Evolutionary conservation across 2,113 vertebrate genomes (phyloP).

Genomic region (Ceyx cyanopectus): DNA sequence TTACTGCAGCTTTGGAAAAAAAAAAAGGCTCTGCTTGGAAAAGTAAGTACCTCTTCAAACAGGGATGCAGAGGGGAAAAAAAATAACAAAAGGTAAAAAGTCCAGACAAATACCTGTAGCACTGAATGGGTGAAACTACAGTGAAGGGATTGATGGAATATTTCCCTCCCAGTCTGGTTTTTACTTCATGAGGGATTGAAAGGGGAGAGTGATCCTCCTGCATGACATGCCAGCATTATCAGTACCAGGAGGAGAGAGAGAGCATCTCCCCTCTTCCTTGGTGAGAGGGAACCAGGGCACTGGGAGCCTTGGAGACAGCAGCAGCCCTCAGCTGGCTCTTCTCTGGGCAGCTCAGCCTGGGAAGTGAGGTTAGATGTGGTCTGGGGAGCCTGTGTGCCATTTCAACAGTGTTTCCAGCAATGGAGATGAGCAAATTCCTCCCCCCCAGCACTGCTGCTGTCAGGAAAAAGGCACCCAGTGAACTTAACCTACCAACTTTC

Average conservation of each 20-base stretch:
- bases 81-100: neutral
- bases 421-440: neutral
- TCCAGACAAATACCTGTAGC: neutral
- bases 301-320: neutral
- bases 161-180: neutral
- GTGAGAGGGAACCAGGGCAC: neutral
- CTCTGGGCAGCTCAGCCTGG: neutral
- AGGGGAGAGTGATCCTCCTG: neutral
- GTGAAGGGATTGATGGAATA: neutral
- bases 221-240: neutral
- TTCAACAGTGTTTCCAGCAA: neutral
- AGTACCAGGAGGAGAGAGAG: neutral
- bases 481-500: neutral
- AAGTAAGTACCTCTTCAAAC: neutral
- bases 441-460: neutral
- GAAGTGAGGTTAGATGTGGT: neutral
- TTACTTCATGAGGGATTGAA: neutral
- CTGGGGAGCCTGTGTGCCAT: neutral
- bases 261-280: fast-evolving
- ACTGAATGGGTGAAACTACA: neutral
- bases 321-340: neutral
- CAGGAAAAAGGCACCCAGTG: fast-evolving
- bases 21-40: neutral
- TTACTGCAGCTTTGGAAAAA: neutral
- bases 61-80: neutral